These are phyloP conservation scores for Passer montanus DNA, from an alignment of 2,113 vertebrate genomes.

Conservation along the genomic window DNA sequence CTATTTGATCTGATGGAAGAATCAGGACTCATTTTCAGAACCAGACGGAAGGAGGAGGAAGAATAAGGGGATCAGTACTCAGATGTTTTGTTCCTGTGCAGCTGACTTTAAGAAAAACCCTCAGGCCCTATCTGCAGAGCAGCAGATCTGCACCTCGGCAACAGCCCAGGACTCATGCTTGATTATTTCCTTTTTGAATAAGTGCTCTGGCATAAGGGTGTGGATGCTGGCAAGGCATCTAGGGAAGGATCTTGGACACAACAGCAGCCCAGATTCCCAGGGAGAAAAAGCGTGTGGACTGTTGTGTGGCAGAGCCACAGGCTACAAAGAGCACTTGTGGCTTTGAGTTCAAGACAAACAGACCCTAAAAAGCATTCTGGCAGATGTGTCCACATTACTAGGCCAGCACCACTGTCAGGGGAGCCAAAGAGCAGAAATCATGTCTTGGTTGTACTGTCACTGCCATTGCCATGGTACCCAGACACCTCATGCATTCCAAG, in stretches of 20 bases:
- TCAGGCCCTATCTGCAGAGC: not conserved
- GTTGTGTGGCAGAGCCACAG: not conserved
- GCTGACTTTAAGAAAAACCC: not conserved
- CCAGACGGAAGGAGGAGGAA: not conserved
- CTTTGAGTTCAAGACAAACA: slow-evolving; percentile 24
- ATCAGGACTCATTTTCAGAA: not conserved
- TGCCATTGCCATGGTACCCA: not conserved
- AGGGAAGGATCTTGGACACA: not conserved
- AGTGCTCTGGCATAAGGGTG: not conserved
- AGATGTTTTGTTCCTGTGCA: not conserved
- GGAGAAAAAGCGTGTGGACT: not conserved
- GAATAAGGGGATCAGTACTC: not conserved
- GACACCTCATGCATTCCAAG: not conserved
- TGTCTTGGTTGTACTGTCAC: not conserved
- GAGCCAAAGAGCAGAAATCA: slow-evolving; percentile 12
- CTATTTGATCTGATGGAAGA: not conserved
- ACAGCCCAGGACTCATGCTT: not conserved
- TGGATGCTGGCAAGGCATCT: slow-evolving; percentile 19
- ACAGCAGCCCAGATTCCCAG: slow-evolving; percentile 4
- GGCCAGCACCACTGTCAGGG: not conserved
- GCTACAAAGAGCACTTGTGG: not conserved
- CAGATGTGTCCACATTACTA: not conserved
- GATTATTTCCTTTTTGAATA: slow-evolving; percentile 27
- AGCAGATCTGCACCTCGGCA: not conserved
- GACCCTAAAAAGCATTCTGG: slow-evolving; percentile 22